Percentiles rank a stretch among this genome's conserved stretches.
These are phyloP conservation scores for Uromys caudimaculatus DNA, from an alignment of 2,797 vertebrate species.

Conservation along the genomic window DNA sequence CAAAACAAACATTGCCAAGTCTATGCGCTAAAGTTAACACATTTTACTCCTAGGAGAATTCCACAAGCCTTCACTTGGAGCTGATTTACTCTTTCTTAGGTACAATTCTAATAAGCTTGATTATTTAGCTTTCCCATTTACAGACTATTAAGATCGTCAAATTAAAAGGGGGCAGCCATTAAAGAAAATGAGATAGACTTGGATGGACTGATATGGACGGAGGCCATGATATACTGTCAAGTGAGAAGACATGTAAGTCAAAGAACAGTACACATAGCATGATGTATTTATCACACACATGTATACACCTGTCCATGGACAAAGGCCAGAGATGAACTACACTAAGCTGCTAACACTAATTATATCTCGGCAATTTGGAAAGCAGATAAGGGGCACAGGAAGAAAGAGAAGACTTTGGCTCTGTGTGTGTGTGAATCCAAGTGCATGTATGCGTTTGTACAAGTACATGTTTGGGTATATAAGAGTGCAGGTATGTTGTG, in stretches of 20 bases:
- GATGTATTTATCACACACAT: constrained; percentile 1
- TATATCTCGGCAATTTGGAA: background rate
- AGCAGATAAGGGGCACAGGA: background rate
- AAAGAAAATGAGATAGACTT: constrained; percentile 80
- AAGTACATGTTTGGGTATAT: background rate
- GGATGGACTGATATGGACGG: constrained; percentile 61
- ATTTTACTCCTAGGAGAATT: constrained; percentile 80
- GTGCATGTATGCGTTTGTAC: background rate
- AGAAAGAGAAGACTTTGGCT: constrained; percentile 16
- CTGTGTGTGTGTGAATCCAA: background rate
- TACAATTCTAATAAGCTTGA: constrained; percentile 83
- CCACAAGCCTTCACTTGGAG: constrained; percentile 72
- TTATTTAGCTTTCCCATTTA: constrained; percentile 85
- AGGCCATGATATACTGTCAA: constrained; percentile 26
- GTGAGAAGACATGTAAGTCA: constrained; percentile 49
- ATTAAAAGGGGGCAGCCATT: constrained; percentile 82
- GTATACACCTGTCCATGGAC: background rate
- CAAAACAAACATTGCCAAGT: constrained; percentile 81
- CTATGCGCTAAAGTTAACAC: constrained; percentile 80
- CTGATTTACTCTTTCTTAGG: constrained; percentile 79
- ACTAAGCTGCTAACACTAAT: background rate
- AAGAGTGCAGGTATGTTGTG: background rate
- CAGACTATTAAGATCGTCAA: constrained; percentile 81
- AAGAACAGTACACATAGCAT: background rate
- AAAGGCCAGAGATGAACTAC: background rate